Evolutionary conservation across 2,888 invertebrate genomes (phyloP), one percentile per base, ranked within the genome.

Genomic region (Lepas anatifera): DNA sequence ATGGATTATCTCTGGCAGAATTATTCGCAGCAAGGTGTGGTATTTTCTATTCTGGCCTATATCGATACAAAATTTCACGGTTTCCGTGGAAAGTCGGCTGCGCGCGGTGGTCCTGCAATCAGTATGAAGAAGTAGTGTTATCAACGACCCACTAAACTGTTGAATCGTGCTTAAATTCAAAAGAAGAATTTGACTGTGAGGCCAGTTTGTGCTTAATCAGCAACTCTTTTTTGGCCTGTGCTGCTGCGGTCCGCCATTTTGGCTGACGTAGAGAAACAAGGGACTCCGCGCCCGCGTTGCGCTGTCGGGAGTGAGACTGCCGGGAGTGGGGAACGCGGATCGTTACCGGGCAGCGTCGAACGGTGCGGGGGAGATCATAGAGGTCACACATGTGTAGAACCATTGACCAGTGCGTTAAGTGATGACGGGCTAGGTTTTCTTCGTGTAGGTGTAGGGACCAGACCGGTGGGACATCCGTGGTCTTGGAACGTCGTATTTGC

Each of bases 261-360:
- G 58, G 58, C 58, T 58, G 58, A 58, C 58, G 58, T 58, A 58
- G 58, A 52, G 52, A 58, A 58, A 58, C 58, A 58, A 58, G 58
- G 58, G 58, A 58, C 35, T 58, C 58, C 35, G 58, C n/a, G 58
- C 22, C 58, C 32, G 18, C 25, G 32, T 22, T 58, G 58, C 58
- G 35, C 58, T 13, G 58, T 58, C 58, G 58, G 32, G 58, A 32
- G 58, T n/a, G n/a, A n/a, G 58, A 4, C 58, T 3, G 58, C 32
- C 25, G 22, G 35, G 58, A 58, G 58, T 35, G 58, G 2, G 58
- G 58, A n/a, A 58, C 58, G 58, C 35, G 58, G 58, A 58, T 58
- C 32, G 58, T 58, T 58, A 35, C 58, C 25, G 32, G 58, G 35
- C 22, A 35, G 35, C 58, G 58, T 58, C 58, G 58, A 35, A 58